phyloP scores from a whole-genome alignment of 2,888 invertebrate species.

The Diadegma fenestrale region DNA sequence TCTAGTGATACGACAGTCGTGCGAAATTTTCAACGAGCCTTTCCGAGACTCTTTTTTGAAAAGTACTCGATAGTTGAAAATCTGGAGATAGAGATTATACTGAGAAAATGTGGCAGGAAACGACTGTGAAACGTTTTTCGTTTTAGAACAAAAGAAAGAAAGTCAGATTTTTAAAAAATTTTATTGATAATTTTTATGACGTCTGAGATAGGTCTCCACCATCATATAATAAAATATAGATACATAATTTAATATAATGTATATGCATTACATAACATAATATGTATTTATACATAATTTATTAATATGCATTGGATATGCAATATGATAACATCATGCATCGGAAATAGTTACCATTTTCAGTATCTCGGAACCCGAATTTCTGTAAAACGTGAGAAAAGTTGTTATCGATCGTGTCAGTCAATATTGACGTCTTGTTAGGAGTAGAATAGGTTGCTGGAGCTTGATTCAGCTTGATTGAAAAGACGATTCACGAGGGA shows the following conservation, averaged over 20 bases:
- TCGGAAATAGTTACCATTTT: too few species aligned
- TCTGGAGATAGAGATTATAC: neutral
- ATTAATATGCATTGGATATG: too few species aligned
- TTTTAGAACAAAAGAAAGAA: neutral
- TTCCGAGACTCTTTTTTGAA: constrained; percentile 19
- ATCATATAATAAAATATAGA: too few species aligned
- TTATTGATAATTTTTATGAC: too few species aligned
- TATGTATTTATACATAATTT: too few species aligned
- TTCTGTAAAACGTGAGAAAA: neutral
- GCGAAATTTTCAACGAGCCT: constrained; percentile 44
- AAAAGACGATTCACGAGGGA: constrained; percentile 33
- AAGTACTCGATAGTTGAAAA: constrained; percentile 29
- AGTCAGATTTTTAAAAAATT: too few species aligned
- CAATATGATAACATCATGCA: too few species aligned
- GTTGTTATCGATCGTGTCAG: neutral
- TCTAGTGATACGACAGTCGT: constrained; percentile 38
- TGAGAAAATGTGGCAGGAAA: constrained; percentile 13
- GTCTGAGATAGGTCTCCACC: too few species aligned
- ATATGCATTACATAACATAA: too few species aligned
- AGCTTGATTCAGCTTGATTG: neutral
- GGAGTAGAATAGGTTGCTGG: neutral
- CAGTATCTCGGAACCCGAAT: too few species aligned
- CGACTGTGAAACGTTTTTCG: neutral
- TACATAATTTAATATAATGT: too few species aligned
- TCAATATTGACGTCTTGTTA: constrained; percentile 9